phyloP scores from a whole-genome alignment of 2,113 vertebrate species.

The Dipodomys spectabilis region DNA sequence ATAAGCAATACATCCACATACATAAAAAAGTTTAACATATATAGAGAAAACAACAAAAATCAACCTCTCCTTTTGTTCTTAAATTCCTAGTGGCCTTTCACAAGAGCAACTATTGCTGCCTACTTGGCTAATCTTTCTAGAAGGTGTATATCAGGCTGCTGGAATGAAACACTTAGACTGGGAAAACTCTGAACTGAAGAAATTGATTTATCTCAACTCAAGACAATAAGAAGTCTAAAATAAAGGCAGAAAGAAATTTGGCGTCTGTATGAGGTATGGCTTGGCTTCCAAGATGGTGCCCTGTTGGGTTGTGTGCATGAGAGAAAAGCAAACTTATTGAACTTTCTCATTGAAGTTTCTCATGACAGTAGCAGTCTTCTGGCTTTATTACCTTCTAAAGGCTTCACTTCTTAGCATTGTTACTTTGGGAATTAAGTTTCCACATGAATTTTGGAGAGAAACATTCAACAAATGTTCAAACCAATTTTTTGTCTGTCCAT shows the following conservation, averaged over 20 bases:
- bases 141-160: background rate
- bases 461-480: background rate
- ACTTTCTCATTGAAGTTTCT: background rate
- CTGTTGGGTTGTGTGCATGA: background rate
- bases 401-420: background rate
- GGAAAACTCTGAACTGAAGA: background rate
- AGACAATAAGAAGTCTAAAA: background rate
- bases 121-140: background rate
- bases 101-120: background rate
- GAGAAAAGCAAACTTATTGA: background rate
- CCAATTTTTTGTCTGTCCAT: background rate
- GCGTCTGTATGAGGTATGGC: too few species aligned
- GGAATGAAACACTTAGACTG: background rate
- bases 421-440: background rate
- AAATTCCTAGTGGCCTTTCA: background rate
- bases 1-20: background rate
- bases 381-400: background rate
- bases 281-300: background rate
- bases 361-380: background rate
- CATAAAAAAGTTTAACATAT: conserved; percentile 18
- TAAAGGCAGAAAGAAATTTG: background rate
- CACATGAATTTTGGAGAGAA: background rate
- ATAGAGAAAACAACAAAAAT: background rate
- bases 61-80: background rate
- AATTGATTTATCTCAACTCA: background rate